A percentile compares a stretch with the other conserved stretches of the same genome.
These are phyloP conservation scores for Rhagologus leucostigma DNA, from an alignment of 2,113 vertebrate species.

Conservation along the genomic window DNA sequence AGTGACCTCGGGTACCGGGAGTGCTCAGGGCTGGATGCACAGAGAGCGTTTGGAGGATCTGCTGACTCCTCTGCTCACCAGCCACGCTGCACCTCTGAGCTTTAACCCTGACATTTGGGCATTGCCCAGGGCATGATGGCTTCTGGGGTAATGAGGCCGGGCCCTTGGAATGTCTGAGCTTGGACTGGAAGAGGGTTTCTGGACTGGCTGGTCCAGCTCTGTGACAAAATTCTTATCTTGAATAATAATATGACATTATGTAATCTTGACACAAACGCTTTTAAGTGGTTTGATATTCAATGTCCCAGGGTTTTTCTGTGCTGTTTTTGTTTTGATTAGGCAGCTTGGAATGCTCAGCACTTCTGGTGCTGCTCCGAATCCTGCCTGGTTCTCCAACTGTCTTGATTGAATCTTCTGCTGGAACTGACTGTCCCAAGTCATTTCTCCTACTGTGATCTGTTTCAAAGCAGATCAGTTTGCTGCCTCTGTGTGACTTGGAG, in stretches of 20 bases:
- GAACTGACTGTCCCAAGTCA: not conserved
- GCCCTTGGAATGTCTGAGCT: not conserved
- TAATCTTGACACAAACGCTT: not conserved
- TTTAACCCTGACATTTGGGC: fast-evolving
- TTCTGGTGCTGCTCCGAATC: not conserved
- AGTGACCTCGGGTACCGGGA: not conserved
- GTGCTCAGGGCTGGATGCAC: not conserved
- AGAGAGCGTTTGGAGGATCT: not conserved
- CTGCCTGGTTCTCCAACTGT: not conserved
- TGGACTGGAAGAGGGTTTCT: not conserved
- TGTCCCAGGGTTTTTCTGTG: not conserved
- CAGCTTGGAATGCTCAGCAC: not conserved
- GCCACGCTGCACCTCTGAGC: not conserved
- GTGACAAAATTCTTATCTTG: not conserved
- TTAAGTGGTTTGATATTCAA: not conserved
- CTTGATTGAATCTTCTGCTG: not conserved
- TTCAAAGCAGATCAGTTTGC: not conserved
- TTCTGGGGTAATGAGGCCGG: not conserved
- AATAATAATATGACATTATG: not conserved
- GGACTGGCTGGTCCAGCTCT: not conserved
- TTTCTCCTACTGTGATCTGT: not conserved
- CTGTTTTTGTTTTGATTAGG: not conserved
- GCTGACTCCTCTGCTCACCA: not conserved
- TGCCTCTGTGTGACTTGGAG: not conserved
- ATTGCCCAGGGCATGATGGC: fast-evolving